These are phyloP conservation scores for Mastacembelus armatus DNA, from an alignment of 2,797 vertebrate genomes.

Conservation along the genomic window DNA sequence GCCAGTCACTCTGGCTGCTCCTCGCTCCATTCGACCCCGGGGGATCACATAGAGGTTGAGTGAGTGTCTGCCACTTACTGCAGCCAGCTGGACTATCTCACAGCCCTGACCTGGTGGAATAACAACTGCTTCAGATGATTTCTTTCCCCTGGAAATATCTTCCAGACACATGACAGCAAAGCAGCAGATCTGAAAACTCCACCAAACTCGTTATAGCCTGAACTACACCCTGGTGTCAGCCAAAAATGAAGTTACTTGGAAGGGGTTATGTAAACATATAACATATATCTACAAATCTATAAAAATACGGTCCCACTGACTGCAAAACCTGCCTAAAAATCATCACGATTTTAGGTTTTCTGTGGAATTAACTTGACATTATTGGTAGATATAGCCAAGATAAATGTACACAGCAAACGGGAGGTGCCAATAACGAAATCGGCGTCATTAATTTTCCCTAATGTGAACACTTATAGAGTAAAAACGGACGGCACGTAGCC, in stretches of 20 bases:
- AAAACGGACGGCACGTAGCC: too few species aligned
- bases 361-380: neutral
- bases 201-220: neutral
- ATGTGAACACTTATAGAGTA: too few species aligned
- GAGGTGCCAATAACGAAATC: neutral
- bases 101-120: conserved; percentile 64
- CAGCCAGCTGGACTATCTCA: conserved; percentile 84
- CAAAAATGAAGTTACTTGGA: neutral
- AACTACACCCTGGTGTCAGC: neutral
- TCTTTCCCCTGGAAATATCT: neutral
- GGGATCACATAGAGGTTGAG: conserved; percentile 83
- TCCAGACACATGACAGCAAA: neutral
- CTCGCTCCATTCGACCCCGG: conserved; percentile 66
- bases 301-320: too few species aligned
- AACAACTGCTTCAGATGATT: neutral
- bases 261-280: too few species aligned
- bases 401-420: neutral
- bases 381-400: neutral
- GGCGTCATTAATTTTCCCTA: too few species aligned
- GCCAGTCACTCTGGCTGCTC: conserved; percentile 77
- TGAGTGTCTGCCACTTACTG: conserved; percentile 77
- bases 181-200: neutral
- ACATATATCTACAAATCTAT: too few species aligned
- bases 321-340: neutral
- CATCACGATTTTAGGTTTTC: neutral